A percentile compares a stretch with the other conserved stretches of the same genome.
Conservation (phyloP, 2,113 vertebrate genomes). For the Psittacus erithacus region DNA sequence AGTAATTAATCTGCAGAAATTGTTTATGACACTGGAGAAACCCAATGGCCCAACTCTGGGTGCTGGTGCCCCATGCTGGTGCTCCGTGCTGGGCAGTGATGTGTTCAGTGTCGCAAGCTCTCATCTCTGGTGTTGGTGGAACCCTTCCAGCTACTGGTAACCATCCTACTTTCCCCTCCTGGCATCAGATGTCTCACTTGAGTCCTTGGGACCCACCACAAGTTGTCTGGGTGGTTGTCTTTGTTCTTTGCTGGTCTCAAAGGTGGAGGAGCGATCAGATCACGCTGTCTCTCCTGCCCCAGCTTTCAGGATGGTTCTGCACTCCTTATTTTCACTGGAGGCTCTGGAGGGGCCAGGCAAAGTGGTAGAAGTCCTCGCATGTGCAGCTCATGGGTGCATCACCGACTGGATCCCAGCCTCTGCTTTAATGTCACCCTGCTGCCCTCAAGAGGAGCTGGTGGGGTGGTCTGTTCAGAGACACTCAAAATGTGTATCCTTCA, state of each 20-base stretch:
- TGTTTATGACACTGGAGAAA: neutral
- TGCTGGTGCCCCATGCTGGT: neutral
- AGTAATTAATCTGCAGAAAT: neutral
- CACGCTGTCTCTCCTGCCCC: accelerated
- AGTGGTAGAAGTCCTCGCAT: neutral
- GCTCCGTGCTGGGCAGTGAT: neutral
- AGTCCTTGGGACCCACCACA: neutral
- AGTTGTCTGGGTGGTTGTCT: neutral
- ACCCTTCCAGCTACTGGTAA: neutral
- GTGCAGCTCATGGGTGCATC: accelerated
- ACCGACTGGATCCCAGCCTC: neutral
- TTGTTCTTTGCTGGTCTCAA: accelerated
- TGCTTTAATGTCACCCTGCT: neutral
- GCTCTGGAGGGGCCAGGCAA: neutral
- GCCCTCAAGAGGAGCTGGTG: neutral
- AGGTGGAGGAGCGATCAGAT: neutral
- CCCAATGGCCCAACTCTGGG: neutral
- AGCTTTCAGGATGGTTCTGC: neutral
- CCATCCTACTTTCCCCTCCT: neutral
- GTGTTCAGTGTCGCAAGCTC: neutral
- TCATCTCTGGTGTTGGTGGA: accelerated
- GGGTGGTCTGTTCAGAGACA: neutral
- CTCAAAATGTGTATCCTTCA: neutral
- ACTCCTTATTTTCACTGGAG: neutral
- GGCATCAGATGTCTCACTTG: accelerated